Percentiles rank a stretch among this genome's conserved stretches.
Evolutionary conservation across 2,888 invertebrate species (phyloP).

Genomic region (Rhodophaea formosa): DNA sequence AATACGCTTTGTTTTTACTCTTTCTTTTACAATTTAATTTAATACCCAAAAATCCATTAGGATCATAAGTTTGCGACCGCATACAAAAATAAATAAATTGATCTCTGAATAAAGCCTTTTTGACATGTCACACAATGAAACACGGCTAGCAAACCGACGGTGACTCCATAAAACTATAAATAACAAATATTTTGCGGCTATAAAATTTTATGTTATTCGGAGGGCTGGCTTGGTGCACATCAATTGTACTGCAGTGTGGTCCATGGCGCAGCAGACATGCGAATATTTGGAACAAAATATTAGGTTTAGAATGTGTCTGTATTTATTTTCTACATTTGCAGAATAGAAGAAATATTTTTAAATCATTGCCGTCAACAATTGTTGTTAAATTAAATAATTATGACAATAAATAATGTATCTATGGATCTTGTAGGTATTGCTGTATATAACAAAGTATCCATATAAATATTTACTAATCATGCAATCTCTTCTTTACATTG

Average conservation of each 20-base stretch:
- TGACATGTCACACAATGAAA: slow-evolving; percentile 38
- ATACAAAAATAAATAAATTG: slow-evolving; percentile 16
- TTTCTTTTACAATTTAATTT: too few species aligned
- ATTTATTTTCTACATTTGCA: background rate
- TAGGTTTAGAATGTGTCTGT: background rate
- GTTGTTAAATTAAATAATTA: too few species aligned
- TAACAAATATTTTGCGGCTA: slow-evolving; percentile 69
- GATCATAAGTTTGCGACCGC: background rate
- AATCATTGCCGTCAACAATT: too few species aligned
- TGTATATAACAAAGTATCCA: too few species aligned
- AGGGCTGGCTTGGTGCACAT: slow-evolving; percentile 47
- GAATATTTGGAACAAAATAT: background rate
- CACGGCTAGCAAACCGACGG: slow-evolving; percentile 46
- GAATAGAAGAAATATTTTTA: too few species aligned
- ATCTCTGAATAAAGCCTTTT: slow-evolving; percentile 24
- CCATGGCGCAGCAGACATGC: slow-evolving; percentile 6
- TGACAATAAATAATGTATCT: too few species aligned
- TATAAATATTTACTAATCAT: too few species aligned
- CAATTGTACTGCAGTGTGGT: slow-evolving; percentile 44
- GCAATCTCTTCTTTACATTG: too few species aligned
- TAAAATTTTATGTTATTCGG: slow-evolving; percentile 71
- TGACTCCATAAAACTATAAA: slow-evolving; percentile 68
- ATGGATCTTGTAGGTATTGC: too few species aligned
- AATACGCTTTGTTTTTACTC: too few species aligned
- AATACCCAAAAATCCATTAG: too few species aligned